Percentiles rank a stretch among this genome's conserved stretches.
These are phyloP conservation scores for Drosophila pectinifera DNA, from an alignment of 1,140 invertebrate genomes.

Conservation along the genomic window DNA sequence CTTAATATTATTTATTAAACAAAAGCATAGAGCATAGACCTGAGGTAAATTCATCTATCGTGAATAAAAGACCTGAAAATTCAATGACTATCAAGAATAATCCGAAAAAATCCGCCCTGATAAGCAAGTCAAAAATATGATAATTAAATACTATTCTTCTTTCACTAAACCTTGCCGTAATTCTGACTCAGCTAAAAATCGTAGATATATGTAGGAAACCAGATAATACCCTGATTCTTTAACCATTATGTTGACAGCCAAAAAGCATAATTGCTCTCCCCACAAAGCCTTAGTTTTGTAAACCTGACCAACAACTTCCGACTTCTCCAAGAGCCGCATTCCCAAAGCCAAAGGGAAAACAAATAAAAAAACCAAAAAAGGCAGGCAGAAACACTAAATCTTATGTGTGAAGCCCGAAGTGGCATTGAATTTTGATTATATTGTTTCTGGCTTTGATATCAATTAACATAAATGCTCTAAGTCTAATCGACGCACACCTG, in stretches of 20 bases:
- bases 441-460: constrained; percentile 54
- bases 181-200: constrained; percentile 5
- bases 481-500: constrained; percentile 7
- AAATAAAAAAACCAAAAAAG: constrained; percentile 9
- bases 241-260: constrained; percentile 5
- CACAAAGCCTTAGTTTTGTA: constrained; percentile 14
- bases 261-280: constrained; percentile 9
- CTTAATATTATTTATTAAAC: too few relatives aligned
- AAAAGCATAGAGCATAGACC: too few relatives aligned
- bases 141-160: constrained; percentile 1
- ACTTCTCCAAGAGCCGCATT: constrained; percentile 34
- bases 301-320: constrained; percentile 45
- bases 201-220: not conserved
- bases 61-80: not conserved
- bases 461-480: constrained; percentile 55
- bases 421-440: constrained; percentile 70
- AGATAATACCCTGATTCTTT: constrained; percentile 7
- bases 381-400: constrained; percentile 26
- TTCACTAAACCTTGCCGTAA: not conserved
- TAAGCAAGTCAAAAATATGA: not conserved
- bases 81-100: not conserved
- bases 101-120: not conserved
- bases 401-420: constrained; percentile 34
- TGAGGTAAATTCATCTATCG: too few relatives aligned
- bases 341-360: constrained; percentile 31